Percentiles rank a stretch among this genome's conserved stretches.
Evolutionary conservation across 2,888 invertebrate species (phyloP).

Genomic region (Crossocerus cetratus): DNA sequence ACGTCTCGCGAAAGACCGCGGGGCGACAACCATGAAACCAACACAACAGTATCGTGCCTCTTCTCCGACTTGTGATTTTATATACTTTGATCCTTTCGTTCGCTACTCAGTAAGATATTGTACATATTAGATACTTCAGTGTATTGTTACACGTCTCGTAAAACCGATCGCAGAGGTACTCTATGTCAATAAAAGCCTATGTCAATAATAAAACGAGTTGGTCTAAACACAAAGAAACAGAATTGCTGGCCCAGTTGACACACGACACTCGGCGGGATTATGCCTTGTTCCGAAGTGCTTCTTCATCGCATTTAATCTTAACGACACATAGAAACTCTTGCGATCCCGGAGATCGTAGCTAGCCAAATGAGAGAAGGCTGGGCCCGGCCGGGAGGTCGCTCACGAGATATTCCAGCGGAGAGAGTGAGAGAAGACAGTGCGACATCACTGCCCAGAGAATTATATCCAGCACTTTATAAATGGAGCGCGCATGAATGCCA

Average conservation of each 20-base stretch:
- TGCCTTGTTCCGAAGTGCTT: slow-evolving; percentile 3
- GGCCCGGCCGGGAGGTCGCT: not conserved
- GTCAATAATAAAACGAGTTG: slow-evolving; percentile 5
- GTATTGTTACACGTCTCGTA: slow-evolving; percentile 36
- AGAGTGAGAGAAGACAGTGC: slow-evolving; percentile 20
- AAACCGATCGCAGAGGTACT: slow-evolving; percentile 13
- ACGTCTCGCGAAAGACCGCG: slow-evolving; percentile 1
- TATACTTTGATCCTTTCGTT: slow-evolving; percentile 35
- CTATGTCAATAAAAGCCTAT: not conserved
- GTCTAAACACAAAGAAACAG: not conserved
- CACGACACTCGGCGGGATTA: not conserved
- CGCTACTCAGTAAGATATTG: slow-evolving; percentile 32
- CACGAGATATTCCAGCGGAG: not conserved
- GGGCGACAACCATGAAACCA: too few species aligned
- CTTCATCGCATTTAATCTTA: not conserved
- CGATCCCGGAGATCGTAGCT: not conserved
- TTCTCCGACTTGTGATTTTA: slow-evolving; percentile 34
- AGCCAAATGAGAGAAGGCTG: not conserved
- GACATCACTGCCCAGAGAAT: slow-evolving; percentile 50
- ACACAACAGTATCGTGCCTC: slow-evolving; percentile 30
- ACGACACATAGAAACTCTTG: not conserved
- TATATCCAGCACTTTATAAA: slow-evolving; percentile 16
- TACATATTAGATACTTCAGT: slow-evolving; percentile 35
- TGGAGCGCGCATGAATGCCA: slow-evolving; percentile 26
- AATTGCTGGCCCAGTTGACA: slow-evolving; percentile 10